Base-by-base conservation (phyloP, 92 coral and sea anemone species). In the Zoanthus sociatus region DNA sequence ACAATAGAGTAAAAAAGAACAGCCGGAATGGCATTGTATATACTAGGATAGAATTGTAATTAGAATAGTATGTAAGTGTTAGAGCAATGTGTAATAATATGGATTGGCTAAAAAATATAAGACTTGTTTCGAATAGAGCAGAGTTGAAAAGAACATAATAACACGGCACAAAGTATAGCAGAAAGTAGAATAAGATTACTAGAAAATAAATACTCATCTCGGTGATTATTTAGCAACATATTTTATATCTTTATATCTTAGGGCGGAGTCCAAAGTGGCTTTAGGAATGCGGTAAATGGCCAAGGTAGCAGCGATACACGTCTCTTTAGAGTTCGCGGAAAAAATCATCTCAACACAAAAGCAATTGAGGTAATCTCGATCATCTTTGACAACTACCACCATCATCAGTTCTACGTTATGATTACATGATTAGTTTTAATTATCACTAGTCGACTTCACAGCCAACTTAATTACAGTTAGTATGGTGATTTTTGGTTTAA, bases 241-340 rank as follows among this genome's bases (percentile, higher is more conserved):
- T 9, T 44, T 46, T 73, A 7, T 48, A 45, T 32, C 70, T 6
- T 10, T 16, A 32, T 71, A 1, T 73, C 12, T 20, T 53, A 77
- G 82, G 82, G 82, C 13, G 82, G 82, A 18, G 82, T 77, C 10
- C 48, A 54, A 77, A 77, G 82, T 6, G 82, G 82, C 46, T 77
- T 77, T 32, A 77, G 1, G 4, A 8, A 53, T 26, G 63, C 15
- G 9, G 37, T n/a, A 46, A 67, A 21, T 13, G 18, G 5, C 3
- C 20, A 5, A 9, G 9, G 16, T 8, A 5, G 44, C 9, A 50
- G 9, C 33, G 45, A 5, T 5, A 77, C n/a, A 12, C 82, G 82
- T n/a, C 56, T 77, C 20, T 51, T 77, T 26, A 60, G 82, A 26
- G 67, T 77, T 32, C 82, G 82, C 20, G 82, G 82, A 51, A 60